Conservation (phyloP, 2,113 vertebrate species). For the Desmodus rotundus region DNA sequence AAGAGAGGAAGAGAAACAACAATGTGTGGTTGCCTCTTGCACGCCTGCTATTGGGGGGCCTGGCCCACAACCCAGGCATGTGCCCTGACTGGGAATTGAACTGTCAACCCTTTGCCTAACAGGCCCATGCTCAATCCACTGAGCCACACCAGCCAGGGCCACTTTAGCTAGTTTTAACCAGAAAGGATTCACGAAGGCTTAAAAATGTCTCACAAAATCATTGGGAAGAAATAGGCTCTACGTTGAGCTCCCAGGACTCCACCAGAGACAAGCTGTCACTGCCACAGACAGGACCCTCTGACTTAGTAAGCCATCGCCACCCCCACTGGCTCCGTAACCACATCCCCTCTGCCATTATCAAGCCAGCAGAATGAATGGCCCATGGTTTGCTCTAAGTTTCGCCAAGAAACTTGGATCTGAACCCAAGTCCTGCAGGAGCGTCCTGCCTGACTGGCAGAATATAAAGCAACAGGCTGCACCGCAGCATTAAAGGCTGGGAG, state of each 20-base stretch:
- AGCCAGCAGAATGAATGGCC: background rate
- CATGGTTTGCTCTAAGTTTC: background rate
- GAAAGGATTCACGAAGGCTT: conserved; percentile 10
- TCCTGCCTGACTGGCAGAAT: background rate
- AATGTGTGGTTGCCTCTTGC: too few relatives aligned
- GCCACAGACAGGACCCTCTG: background rate
- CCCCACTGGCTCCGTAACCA: fast-evolving
- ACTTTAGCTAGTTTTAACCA: background rate
- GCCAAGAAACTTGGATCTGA: background rate
- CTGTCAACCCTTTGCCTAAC: too few relatives aligned
- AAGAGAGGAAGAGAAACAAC: too few relatives aligned
- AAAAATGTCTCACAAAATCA: conserved; percentile 35
- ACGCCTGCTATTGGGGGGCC: too few relatives aligned
- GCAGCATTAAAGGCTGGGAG: background rate
- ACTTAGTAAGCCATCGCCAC: background rate
- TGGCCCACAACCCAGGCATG: too few relatives aligned
- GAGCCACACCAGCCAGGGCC: background rate
- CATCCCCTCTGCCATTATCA: background rate
- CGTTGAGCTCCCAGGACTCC: background rate
- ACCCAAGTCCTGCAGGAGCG: background rate
- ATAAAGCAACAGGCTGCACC: background rate
- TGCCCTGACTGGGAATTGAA: too few relatives aligned
- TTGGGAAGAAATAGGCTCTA: conserved; percentile 13
- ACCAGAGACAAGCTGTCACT: background rate
- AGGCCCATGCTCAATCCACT: too few relatives aligned